Base-by-base conservation (phyloP, 2,888 invertebrate genomes). In the Philopedon plagiatum region DNA sequence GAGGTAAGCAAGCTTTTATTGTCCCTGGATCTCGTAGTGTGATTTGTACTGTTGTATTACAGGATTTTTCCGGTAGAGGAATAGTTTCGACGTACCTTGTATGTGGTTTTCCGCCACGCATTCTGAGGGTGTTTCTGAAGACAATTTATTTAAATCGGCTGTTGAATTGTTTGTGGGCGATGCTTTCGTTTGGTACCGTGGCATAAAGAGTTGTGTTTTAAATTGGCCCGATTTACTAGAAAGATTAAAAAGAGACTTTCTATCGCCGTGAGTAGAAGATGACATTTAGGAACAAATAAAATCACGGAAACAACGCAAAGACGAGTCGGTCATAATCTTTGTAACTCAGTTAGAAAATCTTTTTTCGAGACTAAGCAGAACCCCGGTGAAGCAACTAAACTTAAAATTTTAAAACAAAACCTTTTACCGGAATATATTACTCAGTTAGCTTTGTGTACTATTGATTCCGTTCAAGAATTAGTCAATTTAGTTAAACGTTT, bases 251-350 rank as follows among this genome's bases (percentile, higher is more conserved):
- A 34, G 7, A 34, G 34, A 34, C 11, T 34, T 26, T 7, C 26
- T 34, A 34, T n/a, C n/a, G n/a, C n/a, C n/a, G n/a, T n/a, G n/a
- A n/a, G n/a, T n/a, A n/a, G n/a, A 46, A 23, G 72, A 72, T 26
- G 63, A 67, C 2, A 19, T 73, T 4, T 73, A 56, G 60, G 54
- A 68, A 8, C 29, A 67, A 37, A 68, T 73, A 13, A 73, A 63
- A 23, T 19, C 7, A n/a, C 44, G 56, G 15, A 29, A 32, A 34
- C 69, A 73, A n/a, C 49, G 21, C 15, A 64, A 13, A 56, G 32
- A 46, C 60, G 65, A 65, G 18, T 32, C 60, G 2, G 51, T 64
- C 8, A 18, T 49, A 4, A 56, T 73, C 41, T 69, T 61, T 37
- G 29, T 73, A 9, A 44, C 69, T 4, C 56, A 57, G 11, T 54